Base-by-base conservation (phyloP, 2,888 invertebrate species). In the Oxyscelio sp. region DNA sequence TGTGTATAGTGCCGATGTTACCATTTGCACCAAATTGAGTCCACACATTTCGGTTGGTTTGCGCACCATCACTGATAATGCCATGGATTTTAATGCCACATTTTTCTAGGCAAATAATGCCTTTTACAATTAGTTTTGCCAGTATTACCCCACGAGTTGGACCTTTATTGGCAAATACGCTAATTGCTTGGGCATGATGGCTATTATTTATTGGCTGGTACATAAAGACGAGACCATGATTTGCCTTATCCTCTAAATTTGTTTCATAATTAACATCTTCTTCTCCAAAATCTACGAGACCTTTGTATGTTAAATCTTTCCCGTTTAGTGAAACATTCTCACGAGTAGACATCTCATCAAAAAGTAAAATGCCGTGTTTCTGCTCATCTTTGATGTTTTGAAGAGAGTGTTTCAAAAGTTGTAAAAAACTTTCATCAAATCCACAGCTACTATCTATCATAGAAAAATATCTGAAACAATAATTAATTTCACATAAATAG, bases 11-110 rank as follows among this genome's bases (percentile, higher is more conserved):
- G 2, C 59, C 34, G 21, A 70, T 77, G 27, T 71, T 31, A 40
- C 83, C 66, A 31, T 38, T 54, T 17, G 77, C 45, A 6, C 83
- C 85, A 21, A 87, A 65, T 66, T 85, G 70, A 15, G 71, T 54
- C 84, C 83, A 87, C 38, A 87, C 71, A 45, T 85, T 84, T 52
- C 85, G 70, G 22, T 83, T 87, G 21, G 84, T 59, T n/a, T n/a
- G n/a, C n/a, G n/a, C n/a, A n/a, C n/a, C n/a, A n/a, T n/a, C n/a
- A n/a, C n/a, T n/a, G n/a, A 87, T 74, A 15, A 87, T 71, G 8
- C 85, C 87, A 48, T 89, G 80, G 8, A 88, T 79, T 17, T 77
- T 58, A 15, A 63, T 80, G 15, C 84, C 85, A 54, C 77, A 73
- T 31, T 74, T 79, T 66, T 83, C 85, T 45, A 85, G 45, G 13